These are phyloP conservation scores for Riparia riparia DNA, from an alignment of 2,113 vertebrate genomes.

Conservation along the genomic window DNA sequence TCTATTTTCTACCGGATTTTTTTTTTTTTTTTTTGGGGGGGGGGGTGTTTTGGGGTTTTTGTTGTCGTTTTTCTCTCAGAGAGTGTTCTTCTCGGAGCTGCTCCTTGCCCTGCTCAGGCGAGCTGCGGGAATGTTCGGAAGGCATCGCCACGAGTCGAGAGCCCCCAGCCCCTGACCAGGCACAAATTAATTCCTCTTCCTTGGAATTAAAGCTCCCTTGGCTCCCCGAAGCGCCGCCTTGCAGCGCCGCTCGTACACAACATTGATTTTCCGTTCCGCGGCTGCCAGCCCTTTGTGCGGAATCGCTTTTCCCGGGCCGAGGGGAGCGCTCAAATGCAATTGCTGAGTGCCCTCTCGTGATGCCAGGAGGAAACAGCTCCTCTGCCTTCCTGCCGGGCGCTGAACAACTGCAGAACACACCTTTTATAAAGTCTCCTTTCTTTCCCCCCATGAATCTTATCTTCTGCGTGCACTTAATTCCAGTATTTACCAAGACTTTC, in stretches of 20 bases:
- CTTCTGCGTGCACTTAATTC: not conserved
- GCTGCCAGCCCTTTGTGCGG: not conserved
- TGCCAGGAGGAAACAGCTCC: not conserved
- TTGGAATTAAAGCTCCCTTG: not conserved
- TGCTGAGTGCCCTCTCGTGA: conserved; percentile 72
- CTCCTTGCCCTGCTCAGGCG: not conserved
- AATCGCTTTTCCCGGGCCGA: not conserved
- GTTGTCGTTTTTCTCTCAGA: not conserved
- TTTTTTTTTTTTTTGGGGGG: too few species aligned
- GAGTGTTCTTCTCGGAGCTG: rapidly evolving
- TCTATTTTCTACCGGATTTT: not conserved
- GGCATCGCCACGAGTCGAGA: not conserved
- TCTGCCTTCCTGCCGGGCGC: rapidly evolving
- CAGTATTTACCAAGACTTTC: not conserved
- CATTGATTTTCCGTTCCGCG: not conserved
- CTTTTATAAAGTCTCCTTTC: not conserved
- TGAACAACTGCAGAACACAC: rapidly evolving
- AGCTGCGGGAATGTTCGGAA: not conserved
- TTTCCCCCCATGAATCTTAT: not conserved
- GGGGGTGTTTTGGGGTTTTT: too few species aligned
- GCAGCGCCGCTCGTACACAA: not conserved
- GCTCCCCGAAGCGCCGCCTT: not conserved
- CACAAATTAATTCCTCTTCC: not conserved
- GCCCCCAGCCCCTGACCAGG: not conserved
- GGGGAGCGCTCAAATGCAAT: not conserved